phyloP scores from a whole-genome alignment of 2,888 invertebrate genomes.

The Ophion ventricosus region DNA sequence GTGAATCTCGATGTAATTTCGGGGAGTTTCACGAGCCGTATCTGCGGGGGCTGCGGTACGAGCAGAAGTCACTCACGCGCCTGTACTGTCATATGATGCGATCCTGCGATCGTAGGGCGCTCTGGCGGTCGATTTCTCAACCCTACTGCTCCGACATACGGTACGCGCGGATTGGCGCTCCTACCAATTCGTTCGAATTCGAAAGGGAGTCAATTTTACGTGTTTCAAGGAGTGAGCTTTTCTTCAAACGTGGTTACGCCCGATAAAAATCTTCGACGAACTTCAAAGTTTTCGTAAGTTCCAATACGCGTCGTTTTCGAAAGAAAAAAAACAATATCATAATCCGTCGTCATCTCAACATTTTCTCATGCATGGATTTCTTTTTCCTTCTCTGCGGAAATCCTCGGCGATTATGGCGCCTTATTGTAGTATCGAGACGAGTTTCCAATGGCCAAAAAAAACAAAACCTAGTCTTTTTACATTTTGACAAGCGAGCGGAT shows the following conservation, averaged over 20 bases:
- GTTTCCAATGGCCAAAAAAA: not conserved
- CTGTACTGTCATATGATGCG: slow-evolving; percentile 76
- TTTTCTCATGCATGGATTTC: too few species aligned
- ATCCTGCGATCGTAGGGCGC: slow-evolving; percentile 63
- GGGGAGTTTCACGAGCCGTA: slow-evolving; percentile 33
- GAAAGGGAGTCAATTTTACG: too few species aligned
- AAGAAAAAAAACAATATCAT: too few species aligned
- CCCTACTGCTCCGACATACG: not conserved
- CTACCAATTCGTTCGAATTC: not conserved
- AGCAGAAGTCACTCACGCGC: slow-evolving; percentile 76
- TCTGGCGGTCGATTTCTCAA: slow-evolving; percentile 40
- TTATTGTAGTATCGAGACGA: not conserved
- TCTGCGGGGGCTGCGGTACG: slow-evolving; percentile 47
- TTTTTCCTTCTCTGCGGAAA: too few species aligned
- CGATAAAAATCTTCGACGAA: too few species aligned
- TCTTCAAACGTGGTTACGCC: too few species aligned
- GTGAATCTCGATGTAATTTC: slow-evolving; percentile 40
- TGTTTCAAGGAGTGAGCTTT: too few species aligned
- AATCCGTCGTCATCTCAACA: too few species aligned
- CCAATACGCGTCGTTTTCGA: too few species aligned
- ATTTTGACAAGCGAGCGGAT: slow-evolving; percentile 31
- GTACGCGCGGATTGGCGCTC: not conserved
- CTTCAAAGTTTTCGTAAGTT: too few species aligned
- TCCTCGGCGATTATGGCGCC: too few species aligned
- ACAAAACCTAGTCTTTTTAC: slow-evolving; percentile 7